phyloP scores from a whole-genome alignment of 2,888 invertebrate genomes.

The Apamea epomidion region DNA sequence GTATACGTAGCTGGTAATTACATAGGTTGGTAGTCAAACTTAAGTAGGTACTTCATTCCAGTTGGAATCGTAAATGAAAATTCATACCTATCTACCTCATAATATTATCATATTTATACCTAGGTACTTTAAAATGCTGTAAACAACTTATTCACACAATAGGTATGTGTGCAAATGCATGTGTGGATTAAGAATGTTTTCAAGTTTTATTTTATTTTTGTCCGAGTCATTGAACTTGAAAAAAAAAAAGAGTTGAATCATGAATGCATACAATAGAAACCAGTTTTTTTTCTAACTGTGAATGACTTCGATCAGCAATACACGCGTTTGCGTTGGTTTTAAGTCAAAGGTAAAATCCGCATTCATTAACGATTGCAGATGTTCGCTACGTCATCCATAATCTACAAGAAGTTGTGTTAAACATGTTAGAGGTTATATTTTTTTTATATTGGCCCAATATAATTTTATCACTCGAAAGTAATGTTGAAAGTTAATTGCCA shows the following conservation, averaged over 20 bases:
- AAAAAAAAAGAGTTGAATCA: slow-evolving; percentile 26
- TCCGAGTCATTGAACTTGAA: slow-evolving; percentile 22
- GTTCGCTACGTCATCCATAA: slow-evolving; percentile 47
- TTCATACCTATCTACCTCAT: background rate
- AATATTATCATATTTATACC: background rate
- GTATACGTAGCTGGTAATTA: background rate
- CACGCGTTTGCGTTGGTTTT: slow-evolving; percentile 10
- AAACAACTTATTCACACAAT: background rate
- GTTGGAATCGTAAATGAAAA: background rate
- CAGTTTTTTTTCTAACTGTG: slow-evolving; percentile 53
- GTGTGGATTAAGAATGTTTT: background rate
- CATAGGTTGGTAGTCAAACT: background rate
- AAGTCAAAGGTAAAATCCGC: slow-evolving; percentile 37
- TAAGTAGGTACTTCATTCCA: background rate
- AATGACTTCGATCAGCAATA: slow-evolving; percentile 26
- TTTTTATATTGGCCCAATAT: background rate
- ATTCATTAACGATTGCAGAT: slow-evolving; percentile 28
- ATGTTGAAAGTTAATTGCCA: background rate
- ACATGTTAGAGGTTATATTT: slow-evolving; percentile 50
- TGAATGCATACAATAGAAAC: slow-evolving; percentile 29
- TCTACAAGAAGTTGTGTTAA: slow-evolving; percentile 30
- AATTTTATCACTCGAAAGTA: slow-evolving; percentile 5
- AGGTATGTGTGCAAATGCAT: background rate
- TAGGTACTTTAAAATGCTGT: background rate
- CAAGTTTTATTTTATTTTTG: background rate